Percentiles rank a stretch among this genome's conserved stretches.
phyloP scores from a whole-genome alignment of 2,888 invertebrate genomes.

The Prenolepis imparis region DNA sequence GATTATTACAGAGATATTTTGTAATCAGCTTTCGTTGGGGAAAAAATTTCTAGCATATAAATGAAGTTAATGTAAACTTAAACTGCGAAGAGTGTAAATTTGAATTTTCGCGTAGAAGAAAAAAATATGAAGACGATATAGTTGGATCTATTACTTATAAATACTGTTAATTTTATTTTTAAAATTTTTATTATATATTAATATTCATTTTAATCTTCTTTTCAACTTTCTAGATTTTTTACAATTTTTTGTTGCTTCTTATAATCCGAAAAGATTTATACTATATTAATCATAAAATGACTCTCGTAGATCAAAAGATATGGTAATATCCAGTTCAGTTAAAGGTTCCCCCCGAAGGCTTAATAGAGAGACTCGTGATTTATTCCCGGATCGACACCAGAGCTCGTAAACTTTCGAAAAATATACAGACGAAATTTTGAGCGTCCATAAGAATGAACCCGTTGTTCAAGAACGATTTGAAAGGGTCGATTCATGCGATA shows the following conservation, averaged over 20 bases:
- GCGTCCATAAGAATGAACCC: background rate
- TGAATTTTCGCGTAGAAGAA: background rate
- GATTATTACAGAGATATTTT: background rate
- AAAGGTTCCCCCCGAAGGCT: background rate
- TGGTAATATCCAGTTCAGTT: background rate
- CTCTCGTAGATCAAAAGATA: background rate
- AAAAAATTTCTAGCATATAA: background rate
- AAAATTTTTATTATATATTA: background rate
- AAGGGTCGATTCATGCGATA: constrained; percentile 15
- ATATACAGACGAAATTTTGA: constrained; percentile 18
- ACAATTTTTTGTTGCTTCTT: background rate
- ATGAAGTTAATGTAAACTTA: background rate
- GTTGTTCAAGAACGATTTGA: constrained; percentile 2
- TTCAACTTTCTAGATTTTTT: background rate
- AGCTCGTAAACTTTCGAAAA: constrained; percentile 22
- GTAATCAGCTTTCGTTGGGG: background rate
- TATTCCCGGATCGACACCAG: background rate
- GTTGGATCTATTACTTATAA: background rate
- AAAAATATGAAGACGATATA: background rate
- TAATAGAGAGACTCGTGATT: constrained; percentile 15
- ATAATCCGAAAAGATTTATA: background rate
- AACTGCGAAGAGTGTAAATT: background rate
- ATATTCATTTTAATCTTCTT: background rate
- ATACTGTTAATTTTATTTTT: background rate
- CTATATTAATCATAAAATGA: background rate